Percentiles rank a stretch among this genome's conserved stretches.
phyloP scores from a whole-genome alignment of 2,113 vertebrate genomes.

The Cheilinus undulatus region DNA sequence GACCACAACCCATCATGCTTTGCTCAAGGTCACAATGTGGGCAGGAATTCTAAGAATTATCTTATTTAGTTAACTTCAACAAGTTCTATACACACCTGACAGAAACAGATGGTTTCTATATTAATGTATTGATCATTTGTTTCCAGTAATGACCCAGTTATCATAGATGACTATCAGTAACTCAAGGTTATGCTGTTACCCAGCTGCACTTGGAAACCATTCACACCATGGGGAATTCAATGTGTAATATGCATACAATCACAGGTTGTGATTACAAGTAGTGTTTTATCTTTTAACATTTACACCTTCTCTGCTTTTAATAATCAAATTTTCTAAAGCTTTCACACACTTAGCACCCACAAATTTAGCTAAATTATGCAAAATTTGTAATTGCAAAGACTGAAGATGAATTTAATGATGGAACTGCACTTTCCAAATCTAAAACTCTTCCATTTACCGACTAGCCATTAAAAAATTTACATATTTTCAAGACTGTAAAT shows the following conservation, averaged over 20 bases:
- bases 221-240: too few species aligned
- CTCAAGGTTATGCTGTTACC: too few species aligned
- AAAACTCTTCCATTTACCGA: not conserved
- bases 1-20: not conserved
- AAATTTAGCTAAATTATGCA: not conserved
- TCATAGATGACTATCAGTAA: not conserved
- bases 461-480: not conserved
- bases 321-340: not conserved
- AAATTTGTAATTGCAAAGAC: not conserved
- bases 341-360: not conserved
- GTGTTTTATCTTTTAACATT: too few species aligned
- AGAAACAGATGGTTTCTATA: constrained; percentile 57
- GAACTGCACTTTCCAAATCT: not conserved
- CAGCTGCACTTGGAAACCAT: too few species aligned
- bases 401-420: not conserved
- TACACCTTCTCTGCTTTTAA: too few species aligned
- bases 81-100: constrained; percentile 46
- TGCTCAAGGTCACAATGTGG: constrained; percentile 32
- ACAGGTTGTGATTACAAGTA: too few species aligned
- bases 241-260: too few species aligned
- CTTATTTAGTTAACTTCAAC: constrained; percentile 31
- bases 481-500: not conserved
- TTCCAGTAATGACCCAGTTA: constrained; percentile 47
- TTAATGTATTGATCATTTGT: constrained; percentile 47
- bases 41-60: constrained; percentile 29